A percentile compares a stretch with the other conserved stretches of the same genome.
Conservation (phyloP, 2,113 vertebrate genomes). For the Chiloscyllium plagiosum region DNA sequence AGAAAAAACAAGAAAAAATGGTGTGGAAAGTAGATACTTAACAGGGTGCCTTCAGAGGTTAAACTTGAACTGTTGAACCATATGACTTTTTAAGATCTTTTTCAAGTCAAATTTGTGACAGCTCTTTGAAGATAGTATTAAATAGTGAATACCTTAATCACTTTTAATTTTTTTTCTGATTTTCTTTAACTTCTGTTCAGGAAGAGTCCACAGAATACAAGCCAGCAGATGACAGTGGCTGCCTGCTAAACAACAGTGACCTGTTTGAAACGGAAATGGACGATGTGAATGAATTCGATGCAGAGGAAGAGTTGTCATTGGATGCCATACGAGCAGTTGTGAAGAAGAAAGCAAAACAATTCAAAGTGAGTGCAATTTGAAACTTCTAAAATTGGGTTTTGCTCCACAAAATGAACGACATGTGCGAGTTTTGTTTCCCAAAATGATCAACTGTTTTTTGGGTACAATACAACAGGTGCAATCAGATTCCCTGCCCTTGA, state of each 20-base stretch:
- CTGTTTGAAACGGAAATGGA: slow-evolving; percentile 69
- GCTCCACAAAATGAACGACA: not conserved
- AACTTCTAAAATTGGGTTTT: not conserved
- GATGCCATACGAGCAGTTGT: slow-evolving; percentile 73
- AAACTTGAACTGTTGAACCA: slow-evolving; percentile 32
- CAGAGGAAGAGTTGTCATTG: slow-evolving; percentile 74
- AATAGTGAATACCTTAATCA: not conserved
- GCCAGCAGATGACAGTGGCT: slow-evolving; percentile 78
- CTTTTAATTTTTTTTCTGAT: not conserved
- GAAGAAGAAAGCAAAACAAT: slow-evolving; percentile 69
- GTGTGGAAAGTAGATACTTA: slow-evolving; percentile 46
- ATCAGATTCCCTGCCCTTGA: not conserved
- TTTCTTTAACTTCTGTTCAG: not conserved
- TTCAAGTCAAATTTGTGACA: not conserved
- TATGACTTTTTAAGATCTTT: not conserved
- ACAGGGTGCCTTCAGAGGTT: slow-evolving; percentile 42
- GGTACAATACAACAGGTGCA: not conserved
- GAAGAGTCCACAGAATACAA: not conserved
- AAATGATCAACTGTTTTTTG: not conserved
- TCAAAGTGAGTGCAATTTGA: slow-evolving; percentile 56
- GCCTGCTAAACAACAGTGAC: slow-evolving; percentile 74
- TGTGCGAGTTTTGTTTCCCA: not conserved
- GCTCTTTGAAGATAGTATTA: not conserved
- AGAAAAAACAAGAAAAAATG: slow-evolving; percentile 47
- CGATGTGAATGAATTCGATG: slow-evolving; percentile 55